Evolutionary conservation across 2,888 invertebrate species (phyloP), one percentile per base, ranked within the genome.

Genomic region (Drosophila tanythrix): DNA sequence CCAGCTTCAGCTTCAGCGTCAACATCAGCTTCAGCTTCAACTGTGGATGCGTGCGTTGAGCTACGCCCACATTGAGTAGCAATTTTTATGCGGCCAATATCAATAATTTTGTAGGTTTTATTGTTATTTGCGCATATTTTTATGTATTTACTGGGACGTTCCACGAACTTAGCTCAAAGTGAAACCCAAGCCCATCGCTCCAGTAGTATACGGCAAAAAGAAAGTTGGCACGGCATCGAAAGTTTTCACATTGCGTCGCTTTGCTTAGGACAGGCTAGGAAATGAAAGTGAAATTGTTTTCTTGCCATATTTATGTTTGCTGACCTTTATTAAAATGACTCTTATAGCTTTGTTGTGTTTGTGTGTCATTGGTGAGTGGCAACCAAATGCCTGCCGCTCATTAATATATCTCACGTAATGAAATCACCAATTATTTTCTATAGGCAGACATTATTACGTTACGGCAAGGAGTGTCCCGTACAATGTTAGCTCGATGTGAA

Each of bases 71-170:
- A 80, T 83, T 79, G 81, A 63, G 62, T 64, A 78, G 76, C 76
- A 78, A 87, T 77, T 83, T 88, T 78, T 84, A 80, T 89, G 79
- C 81, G 36, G 50, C 71, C 81, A 78, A 83, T 90, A 88, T 80
- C 90, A 90, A 88, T 90, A 89, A 90, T 83, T 89, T 89, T 52
- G 75, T 76, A 66, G 90, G 74, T 81, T 90, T 88, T 88, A 88
- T 88, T 86, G 90, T 88, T 89, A 90, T 88, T 87, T 88, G 89
- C 77, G 72, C 76, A 78, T 82, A 89, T 89, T 86, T 89, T 90
- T 88, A 86, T 86, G 87, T 83, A 76, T 89, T 80, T 79, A 67
- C 77, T 61, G 69, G 29, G 35, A 46, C 66, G 21, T 31, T 55
- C 13, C 36, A 43, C 31, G 35, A 43, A 51, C 65, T 64, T 11